These are phyloP conservation scores for Ormia ochracea DNA, from an alignment of 2,888 invertebrate genomes.

Conservation along the genomic window DNA sequence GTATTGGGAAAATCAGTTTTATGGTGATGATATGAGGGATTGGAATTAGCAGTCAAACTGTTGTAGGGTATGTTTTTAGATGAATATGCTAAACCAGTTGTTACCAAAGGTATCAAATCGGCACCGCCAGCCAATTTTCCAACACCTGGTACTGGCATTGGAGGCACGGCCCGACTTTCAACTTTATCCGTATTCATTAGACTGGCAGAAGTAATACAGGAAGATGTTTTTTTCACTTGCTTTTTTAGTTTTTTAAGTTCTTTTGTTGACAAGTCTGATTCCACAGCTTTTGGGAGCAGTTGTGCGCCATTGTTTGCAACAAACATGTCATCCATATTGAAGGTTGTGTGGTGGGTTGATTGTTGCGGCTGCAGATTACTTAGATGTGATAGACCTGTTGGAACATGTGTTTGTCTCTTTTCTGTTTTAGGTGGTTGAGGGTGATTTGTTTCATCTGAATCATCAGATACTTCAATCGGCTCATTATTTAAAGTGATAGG, in stretches of 20 bases:
- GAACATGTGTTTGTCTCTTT: not conserved
- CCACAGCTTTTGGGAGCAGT: constrained; percentile 12
- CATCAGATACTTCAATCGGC: constrained; percentile 73
- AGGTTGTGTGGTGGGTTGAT: constrained; percentile 1
- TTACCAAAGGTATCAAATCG: constrained; percentile 71
- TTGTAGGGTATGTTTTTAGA: constrained; percentile 67
- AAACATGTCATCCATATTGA: constrained; percentile 61
- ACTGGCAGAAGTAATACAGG: constrained; percentile 23
- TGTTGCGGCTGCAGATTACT: not conserved
- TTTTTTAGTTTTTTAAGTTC: constrained; percentile 55
- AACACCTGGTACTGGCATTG: constrained; percentile 27
- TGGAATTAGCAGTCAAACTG: constrained; percentile 66
- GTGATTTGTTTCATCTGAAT: constrained; percentile 66
- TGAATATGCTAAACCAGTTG: constrained; percentile 68
- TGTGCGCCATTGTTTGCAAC: constrained; percentile 23
- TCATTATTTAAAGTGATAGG: constrained; percentile 69
- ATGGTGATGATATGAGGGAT: constrained; percentile 43
- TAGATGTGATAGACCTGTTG: not conserved
- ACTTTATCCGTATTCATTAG: constrained; percentile 35
- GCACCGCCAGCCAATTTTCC: constrained; percentile 71
- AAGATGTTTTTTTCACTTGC: constrained; percentile 48
- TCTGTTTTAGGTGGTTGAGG: constrained; percentile 2
- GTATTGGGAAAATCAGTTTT: constrained; percentile 41
- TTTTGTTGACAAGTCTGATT: constrained; percentile 40
- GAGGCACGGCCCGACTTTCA: not conserved